A percentile compares a stretch with the other conserved stretches of the same genome.
Conservation (phyloP, 1,140 invertebrate species). For the Pseudomyrmex pallidus region DNA sequence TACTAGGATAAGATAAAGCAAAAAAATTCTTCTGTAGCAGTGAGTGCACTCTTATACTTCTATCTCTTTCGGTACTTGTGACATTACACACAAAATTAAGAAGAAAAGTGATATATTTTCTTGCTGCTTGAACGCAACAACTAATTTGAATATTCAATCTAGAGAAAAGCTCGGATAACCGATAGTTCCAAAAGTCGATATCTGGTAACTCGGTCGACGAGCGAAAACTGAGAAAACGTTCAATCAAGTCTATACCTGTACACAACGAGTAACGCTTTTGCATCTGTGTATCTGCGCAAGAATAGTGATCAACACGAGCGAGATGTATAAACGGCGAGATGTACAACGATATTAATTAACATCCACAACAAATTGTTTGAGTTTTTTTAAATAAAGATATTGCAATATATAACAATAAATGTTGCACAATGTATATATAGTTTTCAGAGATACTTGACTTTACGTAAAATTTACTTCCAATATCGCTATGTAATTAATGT, state of each 20-base stretch:
- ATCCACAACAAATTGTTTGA: constrained; percentile 31
- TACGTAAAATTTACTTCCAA: not conserved
- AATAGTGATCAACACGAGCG: constrained; percentile 6
- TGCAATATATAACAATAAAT: constrained; percentile 25
- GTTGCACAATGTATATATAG: not conserved
- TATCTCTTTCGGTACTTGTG: constrained; percentile 11
- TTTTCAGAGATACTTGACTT: constrained; percentile 3
- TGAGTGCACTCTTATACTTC: constrained; percentile 20
- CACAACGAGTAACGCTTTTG: constrained; percentile 32
- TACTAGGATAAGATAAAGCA: not conserved
- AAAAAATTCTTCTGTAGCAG: not conserved
- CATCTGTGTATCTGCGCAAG: constrained; percentile 26
- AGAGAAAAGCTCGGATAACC: constrained; percentile 55
- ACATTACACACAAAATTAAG: constrained; percentile 44
- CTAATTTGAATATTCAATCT: constrained; percentile 62
- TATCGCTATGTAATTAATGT: too few relatives aligned
- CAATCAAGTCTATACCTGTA: constrained; percentile 29
- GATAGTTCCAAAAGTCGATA: constrained; percentile 57
- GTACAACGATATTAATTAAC: constrained; percentile 46
- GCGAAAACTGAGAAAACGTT: constrained; percentile 53
- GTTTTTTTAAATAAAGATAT: constrained; percentile 1
- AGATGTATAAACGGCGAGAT: constrained; percentile 11
- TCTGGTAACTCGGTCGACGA: constrained; percentile 42
- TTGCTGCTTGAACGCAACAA: constrained; percentile 28
- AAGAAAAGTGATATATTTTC: constrained; percentile 41